Conservation (phyloP, 2,797 vertebrate species). For the Toxotes lorentzi region DNA sequence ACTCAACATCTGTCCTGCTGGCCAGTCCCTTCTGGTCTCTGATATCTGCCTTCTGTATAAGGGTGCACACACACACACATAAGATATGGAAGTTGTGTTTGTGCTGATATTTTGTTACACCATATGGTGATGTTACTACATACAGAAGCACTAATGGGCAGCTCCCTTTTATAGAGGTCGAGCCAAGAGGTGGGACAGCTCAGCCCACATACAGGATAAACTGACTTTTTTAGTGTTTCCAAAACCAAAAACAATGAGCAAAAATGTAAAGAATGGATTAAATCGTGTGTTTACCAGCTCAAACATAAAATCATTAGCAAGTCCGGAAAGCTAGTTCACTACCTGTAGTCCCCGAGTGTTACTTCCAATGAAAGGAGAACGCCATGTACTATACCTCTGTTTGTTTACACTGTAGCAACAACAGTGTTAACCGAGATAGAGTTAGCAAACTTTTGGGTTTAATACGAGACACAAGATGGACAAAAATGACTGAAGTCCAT, state of each 20-base stretch:
- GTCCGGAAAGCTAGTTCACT: no score
- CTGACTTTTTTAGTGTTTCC: neutral
- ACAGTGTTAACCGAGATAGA: neutral
- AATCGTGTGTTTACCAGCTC: neutral
- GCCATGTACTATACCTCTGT: no score
- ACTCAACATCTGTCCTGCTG: constrained; percentile 62
- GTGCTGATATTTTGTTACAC: constrained; percentile 27
- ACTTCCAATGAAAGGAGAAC: no score
- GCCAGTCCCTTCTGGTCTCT: constrained; percentile 35
- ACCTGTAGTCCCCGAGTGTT: neutral
- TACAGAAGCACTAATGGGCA: constrained; percentile 24
- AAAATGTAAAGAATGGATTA: neutral
- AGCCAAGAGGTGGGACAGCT: neutral
- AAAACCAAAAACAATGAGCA: neutral
- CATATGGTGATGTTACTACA: constrained; percentile 43
- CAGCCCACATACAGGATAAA: neutral
- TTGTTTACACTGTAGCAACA: neutral
- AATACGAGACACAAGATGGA: no score
- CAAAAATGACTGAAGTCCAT: no score
- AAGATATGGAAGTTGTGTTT: neutral
- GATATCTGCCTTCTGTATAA: constrained; percentile 9
- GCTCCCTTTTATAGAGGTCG: neutral
- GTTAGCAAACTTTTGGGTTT: neutral
- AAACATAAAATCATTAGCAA: neutral
- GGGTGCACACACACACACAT: constrained; percentile 3